phyloP scores from a whole-genome alignment of 2,888 invertebrate species.

The Hyles lineata region DNA sequence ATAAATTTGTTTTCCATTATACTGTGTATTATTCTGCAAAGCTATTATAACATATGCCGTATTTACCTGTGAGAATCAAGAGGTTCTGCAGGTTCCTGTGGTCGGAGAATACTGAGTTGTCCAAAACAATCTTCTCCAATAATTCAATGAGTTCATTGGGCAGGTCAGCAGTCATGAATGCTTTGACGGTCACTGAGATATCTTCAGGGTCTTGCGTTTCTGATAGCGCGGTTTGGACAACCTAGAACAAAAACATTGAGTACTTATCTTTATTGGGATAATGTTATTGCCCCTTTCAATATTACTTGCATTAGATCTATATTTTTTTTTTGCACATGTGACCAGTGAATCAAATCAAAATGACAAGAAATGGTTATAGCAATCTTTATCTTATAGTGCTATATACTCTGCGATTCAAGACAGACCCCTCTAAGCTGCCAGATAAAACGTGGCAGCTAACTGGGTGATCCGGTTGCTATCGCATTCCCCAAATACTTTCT shows the following conservation, averaged over 20 bases:
- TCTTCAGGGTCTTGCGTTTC: conserved; percentile 99
- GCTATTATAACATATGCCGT: neutral
- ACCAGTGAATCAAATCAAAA: no score
- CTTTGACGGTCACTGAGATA: conserved; percentile 99
- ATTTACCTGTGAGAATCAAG: conserved; percentile 93
- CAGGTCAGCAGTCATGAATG: conserved; percentile 99
- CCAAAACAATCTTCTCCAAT: conserved; percentile 98
- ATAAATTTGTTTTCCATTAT: no score
- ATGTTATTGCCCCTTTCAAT: no score
- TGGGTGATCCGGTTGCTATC: no score
- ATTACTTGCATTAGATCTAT: no score
- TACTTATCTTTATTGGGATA: neutral
- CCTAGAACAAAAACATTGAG: conserved; percentile 75
- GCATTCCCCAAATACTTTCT: no score
- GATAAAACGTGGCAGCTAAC: no score
- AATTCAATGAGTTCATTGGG: conserved; percentile 99
- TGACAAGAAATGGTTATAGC: no score
- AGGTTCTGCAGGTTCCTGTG: conserved; percentile 99
- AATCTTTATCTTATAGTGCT: no score
- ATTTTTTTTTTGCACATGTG: no score
- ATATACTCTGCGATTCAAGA: no score
- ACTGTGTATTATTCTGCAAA: neutral
- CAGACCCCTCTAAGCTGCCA: no score
- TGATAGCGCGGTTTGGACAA: conserved; percentile 98
- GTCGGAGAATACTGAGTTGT: conserved; percentile 99